Evolutionary conservation across 2,113 vertebrate genomes (phyloP).

Genomic region (Apus apus): DNA sequence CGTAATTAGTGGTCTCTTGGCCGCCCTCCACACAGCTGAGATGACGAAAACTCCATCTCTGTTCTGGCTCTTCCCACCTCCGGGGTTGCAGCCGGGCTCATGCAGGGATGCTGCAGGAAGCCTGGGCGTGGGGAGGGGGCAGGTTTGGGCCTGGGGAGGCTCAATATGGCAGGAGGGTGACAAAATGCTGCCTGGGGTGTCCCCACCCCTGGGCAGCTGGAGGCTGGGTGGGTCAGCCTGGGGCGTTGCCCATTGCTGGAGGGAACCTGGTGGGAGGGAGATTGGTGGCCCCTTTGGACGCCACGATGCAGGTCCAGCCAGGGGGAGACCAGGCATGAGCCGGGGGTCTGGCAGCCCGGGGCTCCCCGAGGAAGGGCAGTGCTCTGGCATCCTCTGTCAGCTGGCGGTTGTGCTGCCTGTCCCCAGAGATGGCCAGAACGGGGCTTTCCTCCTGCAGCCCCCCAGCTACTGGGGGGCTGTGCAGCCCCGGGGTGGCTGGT

Average conservation of each 20-base stretch:
- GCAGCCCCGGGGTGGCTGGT: rapidly evolving
- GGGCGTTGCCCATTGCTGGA: not conserved
- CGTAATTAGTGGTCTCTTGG: constrained; percentile 56
- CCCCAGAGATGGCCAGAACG: rapidly evolving
- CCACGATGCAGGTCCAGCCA: rapidly evolving
- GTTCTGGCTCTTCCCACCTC: not conserved
- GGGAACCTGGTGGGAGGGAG: not conserved
- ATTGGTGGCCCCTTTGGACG: not conserved
- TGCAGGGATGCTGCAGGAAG: not conserved
- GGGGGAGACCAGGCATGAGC: rapidly evolving
- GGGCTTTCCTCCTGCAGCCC: not conserved
- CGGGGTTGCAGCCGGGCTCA: not conserved
- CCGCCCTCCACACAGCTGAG: constrained; percentile 29
- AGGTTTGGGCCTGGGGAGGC: not conserved
- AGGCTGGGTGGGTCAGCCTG: not conserved
- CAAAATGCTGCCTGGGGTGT: not conserved
- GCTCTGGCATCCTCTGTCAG: not conserved
- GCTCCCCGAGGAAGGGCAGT: not conserved
- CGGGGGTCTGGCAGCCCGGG: rapidly evolving
- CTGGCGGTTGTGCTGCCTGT: not conserved
- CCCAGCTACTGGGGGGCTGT: not conserved
- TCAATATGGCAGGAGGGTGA: not conserved
- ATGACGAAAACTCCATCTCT: not conserved
- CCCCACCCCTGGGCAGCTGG: not conserved
- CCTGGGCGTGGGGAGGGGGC: not conserved